Percentiles rank a stretch among this genome's conserved stretches.
Evolutionary conservation across 2,797 vertebrate genomes (phyloP).

Genomic region (Scyliorhinus canicula): DNA sequence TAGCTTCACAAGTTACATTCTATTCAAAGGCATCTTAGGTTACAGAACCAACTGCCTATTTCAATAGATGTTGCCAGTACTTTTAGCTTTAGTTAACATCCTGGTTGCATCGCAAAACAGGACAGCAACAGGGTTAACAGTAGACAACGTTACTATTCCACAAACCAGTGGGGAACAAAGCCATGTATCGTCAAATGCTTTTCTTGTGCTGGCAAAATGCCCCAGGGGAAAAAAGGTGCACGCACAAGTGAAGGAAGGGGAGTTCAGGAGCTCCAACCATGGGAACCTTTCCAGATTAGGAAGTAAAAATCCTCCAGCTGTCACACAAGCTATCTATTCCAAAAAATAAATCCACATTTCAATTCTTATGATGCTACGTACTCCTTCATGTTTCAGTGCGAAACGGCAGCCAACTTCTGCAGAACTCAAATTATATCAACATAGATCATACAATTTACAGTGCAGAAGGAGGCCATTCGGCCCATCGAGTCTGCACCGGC

Average conservation of each 20-base stretch:
- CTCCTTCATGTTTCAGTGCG: background rate
- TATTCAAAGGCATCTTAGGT: background rate
- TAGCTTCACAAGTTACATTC: background rate
- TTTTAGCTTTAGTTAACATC: background rate
- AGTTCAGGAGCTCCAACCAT: background rate
- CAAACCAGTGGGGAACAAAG: background rate
- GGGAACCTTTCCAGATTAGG: constrained; percentile 18
- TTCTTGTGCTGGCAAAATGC: background rate
- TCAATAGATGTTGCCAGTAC: background rate
- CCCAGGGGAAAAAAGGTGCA: background rate
- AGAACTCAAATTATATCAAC: background rate
- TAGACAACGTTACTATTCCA: no score
- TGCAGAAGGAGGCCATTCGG: no score
- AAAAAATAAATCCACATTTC: background rate
- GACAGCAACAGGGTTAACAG: background rate
- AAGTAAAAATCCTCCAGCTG: constrained; percentile 5
- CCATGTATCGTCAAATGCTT: background rate
- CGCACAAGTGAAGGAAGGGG: background rate
- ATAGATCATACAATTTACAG: no score
- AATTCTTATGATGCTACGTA: background rate
- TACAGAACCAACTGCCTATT: background rate
- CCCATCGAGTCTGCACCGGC: no score
- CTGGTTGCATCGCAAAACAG: background rate
- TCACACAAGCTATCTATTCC: background rate
- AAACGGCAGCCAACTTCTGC: background rate